Conservation (phyloP, 2,113 vertebrate species). For the Echinops telfairi region DNA sequence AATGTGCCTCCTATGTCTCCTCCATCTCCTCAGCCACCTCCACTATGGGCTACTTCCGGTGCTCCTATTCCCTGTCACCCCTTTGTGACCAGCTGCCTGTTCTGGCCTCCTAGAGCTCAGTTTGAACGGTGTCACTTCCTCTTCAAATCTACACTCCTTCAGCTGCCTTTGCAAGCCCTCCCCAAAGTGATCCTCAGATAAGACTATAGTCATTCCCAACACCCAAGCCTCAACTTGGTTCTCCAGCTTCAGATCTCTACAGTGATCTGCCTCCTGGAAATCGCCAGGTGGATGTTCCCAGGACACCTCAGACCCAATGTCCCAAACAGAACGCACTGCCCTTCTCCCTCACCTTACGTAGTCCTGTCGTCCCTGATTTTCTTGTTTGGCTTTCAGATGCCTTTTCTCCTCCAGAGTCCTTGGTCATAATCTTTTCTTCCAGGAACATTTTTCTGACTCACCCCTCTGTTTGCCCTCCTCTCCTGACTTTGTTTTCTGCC, state of each 20-base stretch:
- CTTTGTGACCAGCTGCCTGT: background rate
- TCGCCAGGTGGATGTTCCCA: background rate
- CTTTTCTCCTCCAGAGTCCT: slow-evolving; percentile 12
- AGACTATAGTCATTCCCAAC: background rate
- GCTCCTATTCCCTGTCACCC: background rate
- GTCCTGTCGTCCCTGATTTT: slow-evolving; percentile 15
- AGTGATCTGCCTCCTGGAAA: background rate
- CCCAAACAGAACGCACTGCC: background rate
- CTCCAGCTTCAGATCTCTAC: background rate
- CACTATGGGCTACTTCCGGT: background rate
- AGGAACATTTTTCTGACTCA: background rate
- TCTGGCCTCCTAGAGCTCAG: background rate
- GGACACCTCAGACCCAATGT: background rate
- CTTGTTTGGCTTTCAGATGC: slow-evolving; percentile 9
- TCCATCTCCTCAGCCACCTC: background rate
- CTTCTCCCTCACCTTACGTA: background rate
- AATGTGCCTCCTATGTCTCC: background rate
- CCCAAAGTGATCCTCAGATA: background rate
- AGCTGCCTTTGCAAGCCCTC: background rate
- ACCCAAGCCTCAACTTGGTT: background rate
- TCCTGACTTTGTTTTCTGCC: slow-evolving; percentile 16
- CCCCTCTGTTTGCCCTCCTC: background rate
- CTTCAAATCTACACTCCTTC: background rate
- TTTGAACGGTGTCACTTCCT: background rate
- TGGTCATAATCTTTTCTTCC: slow-evolving; percentile 17